Base-by-base conservation (phyloP, 2,888 invertebrate species). In the Agrotis exclamationis region DNA sequence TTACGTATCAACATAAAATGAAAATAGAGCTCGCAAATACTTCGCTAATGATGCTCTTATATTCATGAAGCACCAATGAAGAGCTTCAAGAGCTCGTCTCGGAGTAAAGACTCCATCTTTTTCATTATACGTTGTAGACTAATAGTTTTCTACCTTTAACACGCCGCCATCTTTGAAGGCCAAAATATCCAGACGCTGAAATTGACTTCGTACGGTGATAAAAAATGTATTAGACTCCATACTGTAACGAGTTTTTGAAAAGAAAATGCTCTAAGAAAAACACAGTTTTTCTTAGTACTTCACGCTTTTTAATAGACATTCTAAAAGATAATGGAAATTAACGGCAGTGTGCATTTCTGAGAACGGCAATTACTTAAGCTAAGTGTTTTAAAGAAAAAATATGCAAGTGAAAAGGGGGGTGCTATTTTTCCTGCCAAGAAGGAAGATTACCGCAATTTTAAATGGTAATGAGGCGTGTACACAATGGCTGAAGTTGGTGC, bases 401-500 rank as follows among this genome's bases (percentile, higher is more conserved):
- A 64, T 58, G 50, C 39, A 20, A 62, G 53, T 54, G 44, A 54
- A 28, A 69, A 69, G 11, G 59, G 47, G 59, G 54, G 58, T 51
- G 69, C 54, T 48, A 58, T 80, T 80, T 74, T 70, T 50, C 44
- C 51, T n/a, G 47, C 22, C 57, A 68, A 80, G 68, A 69, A 75
- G 64, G 67, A 28, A 74, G 64, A 80, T 75, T 65, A 47, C 62
- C 64, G 80, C 75, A 69, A 63, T 78, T 78, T 80, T 58, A 58
- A 65, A 80, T 80, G 64, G 60, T 64, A 77, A 68, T 68, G 64
- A 62, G 24, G 64, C 24, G 80, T 80, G 76, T 69, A 69, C 64
- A 80, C 68, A 75, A 71, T 70, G 70, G 62, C 66, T 63, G 11
- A 84, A 79, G 74, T 75, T 84, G 76, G 82, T 77, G 80, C 44